Evolutionary conservation across 2,888 invertebrate genomes (phyloP).

Genomic region (Allolobophora icterica): DNA sequence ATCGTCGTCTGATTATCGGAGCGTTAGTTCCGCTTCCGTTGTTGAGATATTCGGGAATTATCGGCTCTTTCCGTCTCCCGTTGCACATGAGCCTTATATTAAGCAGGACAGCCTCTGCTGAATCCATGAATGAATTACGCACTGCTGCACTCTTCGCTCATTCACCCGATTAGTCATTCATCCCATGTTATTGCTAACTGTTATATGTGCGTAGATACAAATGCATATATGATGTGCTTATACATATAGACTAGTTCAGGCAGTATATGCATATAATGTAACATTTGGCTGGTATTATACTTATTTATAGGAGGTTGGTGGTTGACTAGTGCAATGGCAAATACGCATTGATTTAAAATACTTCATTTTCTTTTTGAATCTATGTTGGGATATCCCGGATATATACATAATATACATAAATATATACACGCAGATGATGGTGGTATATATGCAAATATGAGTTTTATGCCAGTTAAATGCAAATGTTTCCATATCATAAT

Average conservation of each 20-base stretch:
- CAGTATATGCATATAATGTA: neutral
- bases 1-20: conserved; percentile 14
- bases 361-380: neutral
- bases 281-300: neutral
- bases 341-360: neutral
- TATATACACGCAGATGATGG: neutral
- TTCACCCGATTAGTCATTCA: neutral
- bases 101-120: neutral
- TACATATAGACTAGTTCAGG: neutral
- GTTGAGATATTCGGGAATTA: neutral
- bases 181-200: neutral
- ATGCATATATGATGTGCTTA: neutral
- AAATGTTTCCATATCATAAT: too few relatives aligned
- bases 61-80: conserved; percentile 1
- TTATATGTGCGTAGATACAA: neutral
- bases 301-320: neutral
- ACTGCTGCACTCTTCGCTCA: neutral
- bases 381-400: neutral
- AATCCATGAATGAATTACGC: neutral
- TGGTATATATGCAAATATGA: too few relatives aligned
- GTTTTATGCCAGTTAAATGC: too few relatives aligned
- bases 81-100: neutral
- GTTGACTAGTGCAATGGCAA: neutral
- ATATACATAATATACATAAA: neutral
- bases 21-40: conserved; percentile 17